phyloP scores from a whole-genome alignment of 92 coral and sea anemone genomes.

The Porites lobata region DNA sequence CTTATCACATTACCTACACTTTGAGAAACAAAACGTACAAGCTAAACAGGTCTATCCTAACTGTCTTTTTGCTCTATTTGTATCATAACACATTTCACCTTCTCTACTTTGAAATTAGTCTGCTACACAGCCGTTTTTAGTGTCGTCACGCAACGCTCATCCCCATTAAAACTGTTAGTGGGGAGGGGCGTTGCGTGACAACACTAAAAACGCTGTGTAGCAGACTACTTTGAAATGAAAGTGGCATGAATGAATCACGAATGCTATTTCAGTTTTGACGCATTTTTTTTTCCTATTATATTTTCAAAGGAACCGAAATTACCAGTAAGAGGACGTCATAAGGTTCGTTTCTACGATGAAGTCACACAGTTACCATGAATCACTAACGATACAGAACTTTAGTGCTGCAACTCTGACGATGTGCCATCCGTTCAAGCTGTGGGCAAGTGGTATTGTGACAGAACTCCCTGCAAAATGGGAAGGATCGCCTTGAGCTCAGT shows the following conservation, averaged over 20 bases:
- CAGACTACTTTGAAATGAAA: too few relatives aligned
- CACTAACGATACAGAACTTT: not conserved
- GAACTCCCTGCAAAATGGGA: not conserved
- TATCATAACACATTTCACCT: too few relatives aligned
- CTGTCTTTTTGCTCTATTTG: too few relatives aligned
- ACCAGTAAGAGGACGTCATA: conserved; percentile 74
- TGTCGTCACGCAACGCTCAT: too few relatives aligned
- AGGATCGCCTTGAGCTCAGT: not conserved
- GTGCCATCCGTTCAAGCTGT: not conserved
- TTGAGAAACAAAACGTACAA: too few relatives aligned
- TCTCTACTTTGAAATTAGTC: too few relatives aligned
- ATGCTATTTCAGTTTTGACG: not conserved
- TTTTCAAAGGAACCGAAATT: conserved; percentile 31
- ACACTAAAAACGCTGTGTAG: too few relatives aligned
- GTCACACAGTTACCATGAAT: conserved; percentile 62
- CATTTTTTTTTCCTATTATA: not conserved
- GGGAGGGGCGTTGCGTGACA: too few relatives aligned
- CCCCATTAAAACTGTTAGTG: too few relatives aligned
- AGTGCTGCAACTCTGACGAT: not conserved
- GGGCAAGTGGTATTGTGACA: not conserved
- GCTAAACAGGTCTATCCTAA: too few relatives aligned
- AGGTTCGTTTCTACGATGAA: conserved; percentile 95
- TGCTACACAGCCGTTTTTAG: too few relatives aligned
- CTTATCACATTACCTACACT: too few relatives aligned
- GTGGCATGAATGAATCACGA: not conserved